These are phyloP conservation scores for Strix uralensis DNA, from an alignment of 2,113 vertebrate genomes.

Conservation along the genomic window DNA sequence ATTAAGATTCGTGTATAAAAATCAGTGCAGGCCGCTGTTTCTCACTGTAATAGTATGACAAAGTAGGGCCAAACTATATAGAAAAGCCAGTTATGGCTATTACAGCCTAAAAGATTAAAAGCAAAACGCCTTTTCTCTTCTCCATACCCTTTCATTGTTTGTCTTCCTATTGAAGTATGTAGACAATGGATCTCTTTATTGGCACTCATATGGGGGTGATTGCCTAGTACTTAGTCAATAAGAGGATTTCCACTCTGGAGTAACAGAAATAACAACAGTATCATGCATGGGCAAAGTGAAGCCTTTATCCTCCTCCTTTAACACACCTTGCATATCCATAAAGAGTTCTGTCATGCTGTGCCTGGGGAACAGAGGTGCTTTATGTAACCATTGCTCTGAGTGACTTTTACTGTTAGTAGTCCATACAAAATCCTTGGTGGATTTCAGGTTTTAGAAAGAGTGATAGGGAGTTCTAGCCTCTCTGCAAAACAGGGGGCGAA, in stretches of 20 bases:
- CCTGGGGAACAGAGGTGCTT: background rate
- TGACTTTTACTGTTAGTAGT: background rate
- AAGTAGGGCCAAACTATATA: background rate
- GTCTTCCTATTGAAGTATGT: background rate
- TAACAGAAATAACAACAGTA: background rate
- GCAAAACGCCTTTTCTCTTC: background rate
- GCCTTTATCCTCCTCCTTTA: background rate
- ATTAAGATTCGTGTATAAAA: constrained; percentile 26
- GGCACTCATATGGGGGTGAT: background rate
- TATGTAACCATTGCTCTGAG: background rate
- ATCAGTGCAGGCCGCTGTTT: background rate
- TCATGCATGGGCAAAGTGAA: background rate
- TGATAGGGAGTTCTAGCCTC: background rate
- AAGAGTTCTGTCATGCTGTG: background rate
- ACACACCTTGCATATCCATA: background rate
- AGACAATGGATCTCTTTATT: background rate
- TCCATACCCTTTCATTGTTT: background rate
- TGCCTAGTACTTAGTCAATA: background rate
- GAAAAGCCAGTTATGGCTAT: background rate
- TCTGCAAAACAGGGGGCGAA: background rate
- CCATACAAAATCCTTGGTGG: background rate
- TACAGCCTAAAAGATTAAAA: background rate
- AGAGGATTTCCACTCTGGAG: background rate
- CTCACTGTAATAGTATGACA: background rate
- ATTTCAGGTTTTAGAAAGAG: background rate